phyloP scores from a whole-genome alignment of 2,113 vertebrate genomes.

The Rissa tridactyla region DNA sequence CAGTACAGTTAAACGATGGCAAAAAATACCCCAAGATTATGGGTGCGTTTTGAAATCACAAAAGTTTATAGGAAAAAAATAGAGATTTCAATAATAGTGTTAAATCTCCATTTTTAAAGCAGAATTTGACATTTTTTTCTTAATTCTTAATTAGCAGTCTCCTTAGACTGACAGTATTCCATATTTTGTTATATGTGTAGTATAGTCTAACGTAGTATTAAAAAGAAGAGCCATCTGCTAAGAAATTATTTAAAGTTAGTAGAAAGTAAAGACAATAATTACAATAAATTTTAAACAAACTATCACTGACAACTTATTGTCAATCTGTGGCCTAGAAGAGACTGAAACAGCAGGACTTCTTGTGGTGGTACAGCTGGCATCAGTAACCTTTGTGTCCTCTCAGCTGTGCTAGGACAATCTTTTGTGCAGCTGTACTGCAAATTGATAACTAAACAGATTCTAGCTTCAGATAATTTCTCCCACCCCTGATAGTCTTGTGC shows the following conservation, averaged over 20 bases:
- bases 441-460: not conserved
- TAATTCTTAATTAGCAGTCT: not conserved
- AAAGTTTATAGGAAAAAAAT: not conserved
- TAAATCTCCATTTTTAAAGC: not conserved
- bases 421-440: not conserved
- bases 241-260: not conserved
- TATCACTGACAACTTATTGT: not conserved
- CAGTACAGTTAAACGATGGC: not conserved
- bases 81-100: accelerated
- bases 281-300: not conserved
- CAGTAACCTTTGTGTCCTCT: not conserved
- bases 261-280: not conserved
- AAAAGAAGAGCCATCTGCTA: not conserved
- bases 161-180: not conserved
- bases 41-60: not conserved
- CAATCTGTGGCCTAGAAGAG: not conserved
- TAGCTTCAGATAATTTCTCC: not conserved
- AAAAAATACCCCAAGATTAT: not conserved
- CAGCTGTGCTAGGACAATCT: not conserved
- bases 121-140: not conserved
- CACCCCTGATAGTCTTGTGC: not conserved
- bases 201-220: not conserved
- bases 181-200: not conserved
- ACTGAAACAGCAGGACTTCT: not conserved
- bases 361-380: not conserved